A percentile compares a stretch with the other conserved stretches of the same genome.
Evolutionary conservation across 2,797 vertebrate species (phyloP).

Genomic region (Hypotaenidia okinawae): DNA sequence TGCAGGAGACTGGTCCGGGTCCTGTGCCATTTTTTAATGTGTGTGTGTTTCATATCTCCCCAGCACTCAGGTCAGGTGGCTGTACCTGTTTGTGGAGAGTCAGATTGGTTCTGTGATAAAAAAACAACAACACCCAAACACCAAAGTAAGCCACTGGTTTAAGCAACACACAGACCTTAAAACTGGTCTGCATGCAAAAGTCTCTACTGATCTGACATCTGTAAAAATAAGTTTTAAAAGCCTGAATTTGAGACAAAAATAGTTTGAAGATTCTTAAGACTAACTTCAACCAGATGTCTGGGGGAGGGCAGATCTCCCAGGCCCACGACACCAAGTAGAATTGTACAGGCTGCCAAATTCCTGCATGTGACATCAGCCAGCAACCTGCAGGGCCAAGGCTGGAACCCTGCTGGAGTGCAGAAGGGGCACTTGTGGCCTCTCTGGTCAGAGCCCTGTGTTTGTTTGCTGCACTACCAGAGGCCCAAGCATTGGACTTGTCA

Average conservation of each 20-base stretch:
- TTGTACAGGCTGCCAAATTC: neutral
- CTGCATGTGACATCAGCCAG: fast-evolving
- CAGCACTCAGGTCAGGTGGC: neutral
- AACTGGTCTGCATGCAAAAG: neutral
- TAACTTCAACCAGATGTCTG: neutral
- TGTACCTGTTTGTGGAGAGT: neutral
- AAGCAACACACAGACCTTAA: neutral
- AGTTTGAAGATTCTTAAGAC: neutral
- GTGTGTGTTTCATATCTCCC: neutral
- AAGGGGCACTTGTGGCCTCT: neutral
- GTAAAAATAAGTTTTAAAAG: neutral
- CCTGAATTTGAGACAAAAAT: neutral
- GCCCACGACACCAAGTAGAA: neutral
- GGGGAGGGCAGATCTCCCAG: neutral
- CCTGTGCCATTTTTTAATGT: neutral
- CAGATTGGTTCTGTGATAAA: neutral
- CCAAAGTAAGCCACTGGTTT: neutral
- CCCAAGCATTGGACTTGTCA: neutral
- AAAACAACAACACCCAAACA: neutral
- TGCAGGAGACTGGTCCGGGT: neutral
- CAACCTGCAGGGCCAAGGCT: fast-evolving
- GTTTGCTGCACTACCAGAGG: fast-evolving
- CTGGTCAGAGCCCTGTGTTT: fast-evolving
- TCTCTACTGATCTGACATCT: neutral
- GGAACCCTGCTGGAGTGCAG: neutral